Base-by-base conservation (phyloP, 2,113 vertebrate species). In the Hippoglossus stenolepis region DNA sequence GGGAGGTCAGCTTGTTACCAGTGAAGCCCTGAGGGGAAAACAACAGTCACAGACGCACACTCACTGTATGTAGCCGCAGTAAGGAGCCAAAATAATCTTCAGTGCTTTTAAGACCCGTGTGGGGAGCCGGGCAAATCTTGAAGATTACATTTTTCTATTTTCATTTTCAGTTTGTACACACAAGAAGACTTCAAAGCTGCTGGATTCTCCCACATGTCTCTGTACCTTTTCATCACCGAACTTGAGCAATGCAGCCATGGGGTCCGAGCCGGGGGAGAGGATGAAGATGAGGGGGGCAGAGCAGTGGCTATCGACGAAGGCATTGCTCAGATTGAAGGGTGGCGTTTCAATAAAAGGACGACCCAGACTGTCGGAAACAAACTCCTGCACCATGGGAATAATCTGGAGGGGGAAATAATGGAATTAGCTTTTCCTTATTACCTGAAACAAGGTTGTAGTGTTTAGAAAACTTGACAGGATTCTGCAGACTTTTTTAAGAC, bases 151-250 rank as follows among this genome's bases (percentile, higher is more conserved):
- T 31, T 58, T 23, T 18, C 11, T 14, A 14, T 77, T 75, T 76
- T 24, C 2, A 63, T 81, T 59, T 59, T 47, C 31, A 66, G 72
- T 87, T 89, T 87, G 63, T 74, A 62, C 61, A 80, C 63, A 69
- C 80, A 77, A 77, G 73, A 64, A 66, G 77, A 63, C 65, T 82
- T 86, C 70, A 80, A 80, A 81, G 76, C 35, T 35, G 43, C 54
- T 31, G 14, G 58, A 60, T 43, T 66, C 57, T 79, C 69, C 49
- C 71, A 57, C 43, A 38, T 58, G 66, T n/a, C 45, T 80, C n/a
- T 3, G 23, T 92, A 97, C 95, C 95, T 95, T 95, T 87, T 97
- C 95, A 54, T 95, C 95, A 63, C 96, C 95, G 73, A 97, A 97
- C 80, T 96, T 96, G 5, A 98, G 87, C 75, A 97, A 93, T 0